Evolutionary conservation across 35 echinoderm and acorn worm genomes (phyloP).

Genomic region (Anneissia japonica): DNA sequence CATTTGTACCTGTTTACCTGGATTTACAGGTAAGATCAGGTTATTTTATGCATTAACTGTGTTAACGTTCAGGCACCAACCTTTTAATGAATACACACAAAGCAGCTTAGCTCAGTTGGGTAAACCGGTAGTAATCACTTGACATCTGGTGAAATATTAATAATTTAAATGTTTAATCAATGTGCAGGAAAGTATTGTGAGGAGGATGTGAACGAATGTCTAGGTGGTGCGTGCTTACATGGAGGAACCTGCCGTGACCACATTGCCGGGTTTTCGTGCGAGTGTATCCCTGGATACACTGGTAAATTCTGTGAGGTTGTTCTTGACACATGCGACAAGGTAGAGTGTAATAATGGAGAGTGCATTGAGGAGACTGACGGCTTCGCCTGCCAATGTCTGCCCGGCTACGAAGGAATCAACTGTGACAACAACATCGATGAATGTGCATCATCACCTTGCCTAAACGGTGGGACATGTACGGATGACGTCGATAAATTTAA

Average conservation of each 20-base stretch:
- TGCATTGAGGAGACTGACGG: conserved; percentile 62
- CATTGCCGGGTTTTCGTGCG: conserved; percentile 9
- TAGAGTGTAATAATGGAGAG: conserved; percentile 53
- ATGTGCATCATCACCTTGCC: too few relatives aligned
- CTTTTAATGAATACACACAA: neutral
- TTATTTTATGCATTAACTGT: too few relatives aligned
- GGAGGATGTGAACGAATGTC: conserved; percentile 27
- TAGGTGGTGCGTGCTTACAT: neutral
- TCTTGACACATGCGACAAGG: conserved; percentile 34
- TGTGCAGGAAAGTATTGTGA: too few relatives aligned
- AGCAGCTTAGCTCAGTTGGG: too few relatives aligned
- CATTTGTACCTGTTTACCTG: neutral
- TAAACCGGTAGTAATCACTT: too few relatives aligned
- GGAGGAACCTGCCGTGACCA: conserved; percentile 20
- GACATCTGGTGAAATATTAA: too few relatives aligned
- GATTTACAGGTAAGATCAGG: too few relatives aligned
- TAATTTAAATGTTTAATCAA: too few relatives aligned
- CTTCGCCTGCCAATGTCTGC: conserved; percentile 43
- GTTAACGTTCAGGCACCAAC: neutral
- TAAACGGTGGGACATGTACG: too few relatives aligned
- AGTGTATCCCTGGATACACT: conserved; percentile 19
- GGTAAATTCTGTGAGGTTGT: conserved; percentile 17
- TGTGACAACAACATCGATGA: too few relatives aligned
- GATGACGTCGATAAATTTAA: too few relatives aligned
- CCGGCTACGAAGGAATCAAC: too few relatives aligned